Percentiles rank a stretch among this genome's conserved stretches.
Evolutionary conservation across 1,140 invertebrate species (phyloP).

Genomic region (Pseudoatta argentina): DNA sequence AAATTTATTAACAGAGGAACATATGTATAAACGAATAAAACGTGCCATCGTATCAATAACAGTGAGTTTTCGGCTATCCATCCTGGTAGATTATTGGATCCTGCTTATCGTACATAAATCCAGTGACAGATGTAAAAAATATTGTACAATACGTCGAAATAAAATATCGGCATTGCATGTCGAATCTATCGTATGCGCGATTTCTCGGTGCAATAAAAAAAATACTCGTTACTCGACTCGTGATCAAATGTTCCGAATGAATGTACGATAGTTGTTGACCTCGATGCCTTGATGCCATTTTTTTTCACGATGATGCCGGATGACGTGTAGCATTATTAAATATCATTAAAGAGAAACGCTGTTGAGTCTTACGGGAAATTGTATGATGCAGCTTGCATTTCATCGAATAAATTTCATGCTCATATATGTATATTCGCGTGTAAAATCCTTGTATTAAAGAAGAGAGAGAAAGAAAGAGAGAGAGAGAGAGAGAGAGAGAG

Average conservation of each 20-base stretch:
- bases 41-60: constrained; percentile 56
- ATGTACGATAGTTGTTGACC: constrained; percentile 34
- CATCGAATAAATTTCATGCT: constrained; percentile 17
- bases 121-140: constrained; percentile 58
- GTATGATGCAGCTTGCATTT: constrained; percentile 8
- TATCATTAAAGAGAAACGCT: constrained; percentile 72
- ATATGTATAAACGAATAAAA: constrained; percentile 52
- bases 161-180: constrained; percentile 47
- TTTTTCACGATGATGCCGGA: constrained; percentile 35
- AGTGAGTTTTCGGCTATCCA: constrained; percentile 49
- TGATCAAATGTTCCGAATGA: constrained; percentile 43
- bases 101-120: constrained; percentile 59
- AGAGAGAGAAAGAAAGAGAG: not conserved
- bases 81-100: constrained; percentile 53
- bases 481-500: not conserved
- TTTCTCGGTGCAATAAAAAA: constrained; percentile 54
- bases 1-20: constrained; percentile 53
- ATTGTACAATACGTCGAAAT: constrained; percentile 53
- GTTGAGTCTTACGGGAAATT: not conserved
- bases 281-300: constrained; percentile 40
- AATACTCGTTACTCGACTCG: constrained; percentile 29
- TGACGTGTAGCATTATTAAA: constrained; percentile 63
- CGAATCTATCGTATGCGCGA: constrained; percentile 25
- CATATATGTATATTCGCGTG: not conserved
- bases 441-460: not conserved